A percentile compares a stretch with the other conserved stretches of the same genome.
Evolutionary conservation across 2,113 vertebrate species (phyloP).

Genomic region (Xerus inauris): DNA sequence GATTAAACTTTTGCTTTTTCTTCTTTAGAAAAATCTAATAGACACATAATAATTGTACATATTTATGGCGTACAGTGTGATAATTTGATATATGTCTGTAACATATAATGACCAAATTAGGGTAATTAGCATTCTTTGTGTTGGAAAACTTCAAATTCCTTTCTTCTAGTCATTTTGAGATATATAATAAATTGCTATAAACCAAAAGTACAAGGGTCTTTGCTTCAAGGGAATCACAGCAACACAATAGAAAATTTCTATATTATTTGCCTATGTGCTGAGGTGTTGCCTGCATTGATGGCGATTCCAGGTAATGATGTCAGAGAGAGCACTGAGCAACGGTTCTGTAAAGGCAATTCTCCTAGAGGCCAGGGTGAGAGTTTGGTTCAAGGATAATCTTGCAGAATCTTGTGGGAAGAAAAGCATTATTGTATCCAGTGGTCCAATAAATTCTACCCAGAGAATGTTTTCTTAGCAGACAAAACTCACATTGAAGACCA

Average conservation of each 20-base stretch:
- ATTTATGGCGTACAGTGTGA: neutral
- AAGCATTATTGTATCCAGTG: neutral
- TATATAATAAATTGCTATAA: neutral
- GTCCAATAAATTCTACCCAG: neutral
- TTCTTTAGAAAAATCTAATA: neutral
- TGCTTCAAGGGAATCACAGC: neutral
- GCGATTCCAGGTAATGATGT: neutral
- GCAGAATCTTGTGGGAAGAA: neutral
- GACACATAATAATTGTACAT: neutral
- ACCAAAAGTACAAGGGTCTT: neutral
- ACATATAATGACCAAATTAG: neutral
- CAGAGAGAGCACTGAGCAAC: neutral
- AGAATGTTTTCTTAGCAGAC: constrained; percentile 4
- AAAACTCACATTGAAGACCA: neutral
- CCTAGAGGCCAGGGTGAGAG: neutral
- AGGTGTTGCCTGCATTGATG: neutral
- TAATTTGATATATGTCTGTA: neutral
- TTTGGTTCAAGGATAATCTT: neutral
- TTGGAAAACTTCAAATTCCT: neutral
- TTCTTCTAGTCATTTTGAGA: neutral
- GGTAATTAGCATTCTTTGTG: neutral
- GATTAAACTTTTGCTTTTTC: neutral
- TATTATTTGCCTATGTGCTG: neutral
- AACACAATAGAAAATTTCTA: neutral
- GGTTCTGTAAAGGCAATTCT: neutral